Conservation (phyloP, 2,113 vertebrate species). For the Leptosomus discolor region DNA sequence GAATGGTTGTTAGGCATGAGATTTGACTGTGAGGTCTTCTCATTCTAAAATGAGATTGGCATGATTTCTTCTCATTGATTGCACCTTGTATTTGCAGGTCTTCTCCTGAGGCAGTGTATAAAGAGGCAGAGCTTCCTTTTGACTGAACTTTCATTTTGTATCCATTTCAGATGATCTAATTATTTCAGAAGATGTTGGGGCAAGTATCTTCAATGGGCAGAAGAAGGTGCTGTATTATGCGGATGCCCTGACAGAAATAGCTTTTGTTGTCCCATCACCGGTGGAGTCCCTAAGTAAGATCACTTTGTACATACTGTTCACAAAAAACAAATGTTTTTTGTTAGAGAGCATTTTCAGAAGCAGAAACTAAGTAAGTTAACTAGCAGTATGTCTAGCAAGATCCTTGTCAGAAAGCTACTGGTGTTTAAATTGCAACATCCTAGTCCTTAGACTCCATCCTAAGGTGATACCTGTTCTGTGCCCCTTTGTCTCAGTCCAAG, state of each 20-base stretch:
- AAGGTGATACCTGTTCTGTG: not conserved
- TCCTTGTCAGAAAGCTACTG: not conserved
- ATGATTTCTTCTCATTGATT: not conserved
- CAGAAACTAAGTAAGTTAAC: not conserved
- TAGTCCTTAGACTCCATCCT: not conserved
- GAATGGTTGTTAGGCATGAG: not conserved
- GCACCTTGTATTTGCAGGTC: not conserved
- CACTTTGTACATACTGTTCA: not conserved
- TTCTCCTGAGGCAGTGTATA: not conserved
- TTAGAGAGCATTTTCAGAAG: not conserved
- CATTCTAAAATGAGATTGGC: not conserved
- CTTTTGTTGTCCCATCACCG: slow-evolving; percentile 92
- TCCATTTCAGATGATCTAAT: slow-evolving; percentile 78
- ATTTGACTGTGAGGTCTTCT: not conserved
- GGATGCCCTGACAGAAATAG: slow-evolving; percentile 93
- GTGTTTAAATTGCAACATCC: not conserved
- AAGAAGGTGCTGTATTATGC: slow-evolving; percentile 94
- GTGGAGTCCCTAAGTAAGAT: slow-evolving; percentile 86
- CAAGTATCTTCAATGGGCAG: slow-evolving; percentile 92
- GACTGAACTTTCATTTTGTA: not conserved
- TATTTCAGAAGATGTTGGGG: slow-evolving; percentile 84
- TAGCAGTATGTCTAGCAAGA: not conserved
- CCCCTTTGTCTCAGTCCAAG: not conserved
- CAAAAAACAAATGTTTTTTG: not conserved
- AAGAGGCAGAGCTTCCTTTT: not conserved